These are phyloP conservation scores for Micrasema longulum DNA, from an alignment of 1,140 invertebrate genomes.

Conservation along the genomic window DNA sequence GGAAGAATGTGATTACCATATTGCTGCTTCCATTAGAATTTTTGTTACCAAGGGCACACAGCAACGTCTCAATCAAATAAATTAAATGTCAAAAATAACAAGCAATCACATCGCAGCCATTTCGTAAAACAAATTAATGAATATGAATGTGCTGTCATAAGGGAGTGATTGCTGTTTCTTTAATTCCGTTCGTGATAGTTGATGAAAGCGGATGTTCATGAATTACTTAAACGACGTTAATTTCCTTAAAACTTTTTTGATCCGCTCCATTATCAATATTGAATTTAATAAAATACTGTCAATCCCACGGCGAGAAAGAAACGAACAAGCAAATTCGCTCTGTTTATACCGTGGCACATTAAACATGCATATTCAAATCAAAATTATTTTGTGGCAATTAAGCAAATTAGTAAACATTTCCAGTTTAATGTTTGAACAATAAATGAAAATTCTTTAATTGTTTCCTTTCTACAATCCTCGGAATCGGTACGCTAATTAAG, in stretches of 20 bases:
- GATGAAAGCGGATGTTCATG: slow-evolving; percentile 21
- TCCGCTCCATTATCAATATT: slow-evolving; percentile 20
- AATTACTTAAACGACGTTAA: slow-evolving; percentile 34
- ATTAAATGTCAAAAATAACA: slow-evolving; percentile 52
- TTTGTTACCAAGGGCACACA: slow-evolving; percentile 46
- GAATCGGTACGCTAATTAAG: slow-evolving; percentile 40
- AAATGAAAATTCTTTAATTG: slow-evolving; percentile 34
- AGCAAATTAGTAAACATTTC: no score
- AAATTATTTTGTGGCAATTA: no score
- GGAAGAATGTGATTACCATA: slow-evolving; percentile 37
- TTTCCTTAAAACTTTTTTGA: slow-evolving; percentile 32
- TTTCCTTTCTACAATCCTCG: slow-evolving; percentile 13
- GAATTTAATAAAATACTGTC: slow-evolving; percentile 4
- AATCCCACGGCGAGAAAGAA: no score
- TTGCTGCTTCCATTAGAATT: slow-evolving; percentile 36
- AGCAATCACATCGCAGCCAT: slow-evolving; percentile 42
- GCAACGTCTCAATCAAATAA: slow-evolving; percentile 53
- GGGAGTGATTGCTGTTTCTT: slow-evolving; percentile 41
- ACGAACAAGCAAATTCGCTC: no score
- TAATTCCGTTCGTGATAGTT: slow-evolving; percentile 33
- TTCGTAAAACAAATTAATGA: slow-evolving; percentile 40
- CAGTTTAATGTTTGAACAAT: slow-evolving; percentile 27
- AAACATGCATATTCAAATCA: no score
- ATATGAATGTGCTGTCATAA: slow-evolving; percentile 40
- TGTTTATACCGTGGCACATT: no score